phyloP scores from a whole-genome alignment of 2,888 invertebrate species.

The Gymnoscelis rufifasciata region DNA sequence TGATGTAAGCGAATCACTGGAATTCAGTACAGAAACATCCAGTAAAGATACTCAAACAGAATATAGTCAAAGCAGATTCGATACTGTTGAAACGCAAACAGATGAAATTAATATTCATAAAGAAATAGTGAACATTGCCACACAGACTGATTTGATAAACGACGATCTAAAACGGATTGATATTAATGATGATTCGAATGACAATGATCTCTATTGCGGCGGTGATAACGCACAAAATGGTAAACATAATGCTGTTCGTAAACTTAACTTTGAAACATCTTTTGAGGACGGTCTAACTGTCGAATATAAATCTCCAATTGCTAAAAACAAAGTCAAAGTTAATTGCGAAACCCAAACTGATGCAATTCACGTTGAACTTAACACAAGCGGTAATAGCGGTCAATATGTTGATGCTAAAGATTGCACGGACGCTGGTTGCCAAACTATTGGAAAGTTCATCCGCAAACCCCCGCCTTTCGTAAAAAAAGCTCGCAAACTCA shows the following conservation, averaged over 20 bases:
- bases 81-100: slow-evolving; percentile 35
- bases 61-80: slow-evolving; percentile 2
- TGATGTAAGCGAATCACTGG: background rate
- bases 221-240: slow-evolving; percentile 12
- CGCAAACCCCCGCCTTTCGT: slow-evolving; percentile 6
- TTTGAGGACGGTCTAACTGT: background rate
- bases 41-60: slow-evolving; percentile 32
- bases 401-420: slow-evolving; percentile 11
- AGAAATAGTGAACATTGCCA: slow-evolving; percentile 3
- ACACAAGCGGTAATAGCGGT: slow-evolving; percentile 4
- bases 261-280: slow-evolving; percentile 11
- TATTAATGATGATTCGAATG: background rate
- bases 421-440: slow-evolving; percentile 1
- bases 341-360: slow-evolving; percentile 21
- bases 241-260: slow-evolving; percentile 1
- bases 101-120: slow-evolving; percentile 22
- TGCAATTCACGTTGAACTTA: slow-evolving; percentile 7
- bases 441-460: slow-evolving; percentile 8
- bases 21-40: background rate
- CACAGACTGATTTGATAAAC: slow-evolving; percentile 7
- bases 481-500: slow-evolving; percentile 9
- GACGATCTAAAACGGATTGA: slow-evolving; percentile 4
- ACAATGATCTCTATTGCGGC: slow-evolving; percentile 5
- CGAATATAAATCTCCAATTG: slow-evolving; percentile 1
- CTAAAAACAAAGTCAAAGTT: slow-evolving; percentile 7